Evolutionary conservation across 2,113 vertebrate species (phyloP), one percentile per base, ranked within the genome.

Genomic region (Copsychus sechellarum): DNA sequence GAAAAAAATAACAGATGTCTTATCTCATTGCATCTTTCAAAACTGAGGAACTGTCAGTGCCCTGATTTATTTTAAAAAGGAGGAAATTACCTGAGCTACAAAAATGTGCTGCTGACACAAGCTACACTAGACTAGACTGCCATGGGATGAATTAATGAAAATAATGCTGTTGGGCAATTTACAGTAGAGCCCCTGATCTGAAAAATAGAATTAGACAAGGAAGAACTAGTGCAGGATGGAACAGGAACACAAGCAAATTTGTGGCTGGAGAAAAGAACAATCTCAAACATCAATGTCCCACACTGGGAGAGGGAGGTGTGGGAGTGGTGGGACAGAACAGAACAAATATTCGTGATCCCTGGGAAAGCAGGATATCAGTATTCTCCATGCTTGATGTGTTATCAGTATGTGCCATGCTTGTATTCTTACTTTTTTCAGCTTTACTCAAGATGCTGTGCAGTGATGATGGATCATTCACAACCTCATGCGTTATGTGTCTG

Each of bases 161-260:
- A 65, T 65, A 50, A 76, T 60, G 29, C 72, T 87, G 60, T 66
- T 60, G 73, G 60, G 74, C 40, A 92, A 34, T n/a, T 69, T 89
- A 29, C 31, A 38, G 45, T 66, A 77, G 8, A 43, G 29, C 2
- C 13, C n/a, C 28, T 17, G 14, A 92, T 50, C 36, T 87, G 42
- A 92, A 95, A 96, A 92, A 85, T 80, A 72, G 82, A 87, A 71
- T 53, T 58, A 85, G 13, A 6, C 26, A 85, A 89, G 45, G 21
- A 70, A 87, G 36, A 72, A 38, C 5, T 45, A 6, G 25, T 53
- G 19, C 14, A 76, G 40, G 13, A 19, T 56, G 16, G 24, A 58
- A 61, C 4, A 8, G 13, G 7, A 88, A 80, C 42, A 6, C 22
- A 51, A n/a, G 21, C 28, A 29, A 5, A 19, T 79, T 79, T 50